Conservation (phyloP, 2,888 invertebrate species). For the Meteorus cinctellus region DNA sequence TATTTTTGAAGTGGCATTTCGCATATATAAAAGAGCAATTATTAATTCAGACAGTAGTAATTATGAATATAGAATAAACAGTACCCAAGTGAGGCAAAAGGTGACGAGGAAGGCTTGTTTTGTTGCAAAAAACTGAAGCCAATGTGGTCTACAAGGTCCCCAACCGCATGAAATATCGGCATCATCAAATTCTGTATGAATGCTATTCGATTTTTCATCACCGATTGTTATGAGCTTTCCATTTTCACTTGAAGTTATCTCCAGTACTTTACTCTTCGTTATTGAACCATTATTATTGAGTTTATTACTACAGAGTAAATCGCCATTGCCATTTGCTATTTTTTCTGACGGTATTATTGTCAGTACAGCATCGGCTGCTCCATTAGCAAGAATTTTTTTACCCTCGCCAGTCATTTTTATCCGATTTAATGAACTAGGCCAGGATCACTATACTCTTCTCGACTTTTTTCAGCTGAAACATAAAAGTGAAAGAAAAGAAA, state of each 20-base stretch:
- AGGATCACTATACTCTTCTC: not conserved
- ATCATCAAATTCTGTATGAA: conserved; percentile 69
- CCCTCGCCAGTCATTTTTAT: conserved; percentile 67
- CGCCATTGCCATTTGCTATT: conserved; percentile 65
- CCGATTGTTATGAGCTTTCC: conserved; percentile 61
- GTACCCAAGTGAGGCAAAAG: conserved; percentile 90
- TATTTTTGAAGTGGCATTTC: not conserved
- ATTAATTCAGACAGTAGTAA: not conserved
- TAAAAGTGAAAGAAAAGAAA: not conserved
- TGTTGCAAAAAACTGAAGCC: conserved; percentile 87
- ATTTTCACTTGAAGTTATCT: conserved; percentile 63
- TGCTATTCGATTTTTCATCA: conserved; percentile 64
- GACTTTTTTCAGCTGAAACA: conserved; percentile 12
- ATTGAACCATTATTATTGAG: conserved; percentile 68
- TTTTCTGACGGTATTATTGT: conserved; percentile 68
- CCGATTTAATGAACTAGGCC: not conserved
- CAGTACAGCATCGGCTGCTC: conserved; percentile 59
- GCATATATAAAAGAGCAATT: not conserved
- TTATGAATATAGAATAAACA: conserved; percentile 36
- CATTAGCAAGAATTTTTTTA: conserved; percentile 64
- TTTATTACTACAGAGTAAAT: conserved; percentile 59
- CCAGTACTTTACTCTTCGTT: conserved; percentile 64
- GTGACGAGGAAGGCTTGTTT: conserved; percentile 92
- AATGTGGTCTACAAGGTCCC: conserved; percentile 84
- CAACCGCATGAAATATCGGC: conserved; percentile 84